phyloP scores from a whole-genome alignment of 2,797 vertebrate genomes.

The Scarus forsteni region DNA sequence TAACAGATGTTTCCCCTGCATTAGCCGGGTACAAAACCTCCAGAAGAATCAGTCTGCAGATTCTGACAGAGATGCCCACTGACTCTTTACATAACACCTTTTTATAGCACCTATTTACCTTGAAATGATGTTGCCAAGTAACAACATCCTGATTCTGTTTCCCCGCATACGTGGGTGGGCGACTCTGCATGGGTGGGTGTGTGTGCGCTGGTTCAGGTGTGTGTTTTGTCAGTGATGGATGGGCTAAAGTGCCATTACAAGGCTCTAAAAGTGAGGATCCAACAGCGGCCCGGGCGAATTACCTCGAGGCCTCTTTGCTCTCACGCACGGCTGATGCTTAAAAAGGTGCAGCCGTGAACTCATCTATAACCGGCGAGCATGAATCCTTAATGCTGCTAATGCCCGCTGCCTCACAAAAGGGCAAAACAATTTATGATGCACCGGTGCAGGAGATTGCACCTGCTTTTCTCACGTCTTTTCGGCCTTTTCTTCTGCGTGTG shows the following conservation, averaged over 20 bases:
- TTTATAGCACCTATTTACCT: constrained; percentile 74
- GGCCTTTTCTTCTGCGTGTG: constrained; percentile 6
- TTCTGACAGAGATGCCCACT: constrained; percentile 55
- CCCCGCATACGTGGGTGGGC: constrained; percentile 8
- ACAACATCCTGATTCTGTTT: constrained; percentile 54
- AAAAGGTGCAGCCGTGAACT: constrained; percentile 15
- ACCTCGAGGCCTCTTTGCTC: constrained; percentile 30
- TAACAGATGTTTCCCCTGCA: constrained; percentile 45
- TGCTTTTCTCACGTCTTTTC: constrained; percentile 7
- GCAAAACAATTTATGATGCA: constrained; percentile 25
- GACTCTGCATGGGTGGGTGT: constrained; percentile 4
- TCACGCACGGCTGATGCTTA: constrained; percentile 27
- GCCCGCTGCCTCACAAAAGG: constrained; percentile 12
- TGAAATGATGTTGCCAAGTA: constrained; percentile 78
- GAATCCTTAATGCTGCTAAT: constrained; percentile 37
- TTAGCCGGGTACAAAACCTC: constrained; percentile 41
- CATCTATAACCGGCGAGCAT: constrained; percentile 11
- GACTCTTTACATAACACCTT: constrained; percentile 67
- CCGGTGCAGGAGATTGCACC: not conserved
- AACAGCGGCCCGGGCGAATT: constrained; percentile 34
- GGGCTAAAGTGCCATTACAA: constrained; percentile 44
- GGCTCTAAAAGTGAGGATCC: constrained; percentile 41
- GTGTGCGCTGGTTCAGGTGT: constrained; percentile 11
- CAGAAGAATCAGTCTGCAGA: constrained; percentile 48
- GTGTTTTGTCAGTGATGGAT: constrained; percentile 55